phyloP scores from a whole-genome alignment of 2,888 invertebrate genomes.

The Notodonta ziczac region DNA sequence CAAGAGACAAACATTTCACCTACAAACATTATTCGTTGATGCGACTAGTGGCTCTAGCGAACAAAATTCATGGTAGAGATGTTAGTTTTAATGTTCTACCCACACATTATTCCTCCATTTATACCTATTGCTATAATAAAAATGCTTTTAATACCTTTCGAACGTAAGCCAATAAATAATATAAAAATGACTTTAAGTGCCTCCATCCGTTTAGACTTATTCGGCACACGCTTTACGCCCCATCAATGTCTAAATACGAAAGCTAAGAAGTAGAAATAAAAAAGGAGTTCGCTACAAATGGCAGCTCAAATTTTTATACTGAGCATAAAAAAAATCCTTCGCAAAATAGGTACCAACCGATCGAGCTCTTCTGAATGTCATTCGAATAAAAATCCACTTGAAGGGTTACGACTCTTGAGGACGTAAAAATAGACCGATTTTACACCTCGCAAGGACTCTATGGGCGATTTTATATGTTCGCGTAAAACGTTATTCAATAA shows the following conservation, averaged over 20 bases:
- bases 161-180: constrained; percentile 46
- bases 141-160: constrained; percentile 37
- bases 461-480: constrained; percentile 68
- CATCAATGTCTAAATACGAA: constrained; percentile 50
- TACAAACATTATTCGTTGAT: too few relatives aligned
- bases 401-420: constrained; percentile 65
- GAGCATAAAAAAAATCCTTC: constrained; percentile 47
- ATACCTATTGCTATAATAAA: constrained; percentile 32
- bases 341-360: constrained; percentile 29
- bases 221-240: constrained; percentile 41
- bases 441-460: constrained; percentile 70
- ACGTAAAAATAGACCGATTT: constrained; percentile 79
- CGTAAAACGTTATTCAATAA: constrained; percentile 75
- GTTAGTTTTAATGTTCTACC: background rate
- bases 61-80: too few relatives aligned
- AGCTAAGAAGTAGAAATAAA: constrained; percentile 50
- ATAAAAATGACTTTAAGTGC: constrained; percentile 47
- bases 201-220: constrained; percentile 38
- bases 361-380: constrained; percentile 66
- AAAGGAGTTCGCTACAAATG: constrained; percentile 50
- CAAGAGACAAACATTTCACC: too few relatives aligned
- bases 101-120: constrained; percentile 20
- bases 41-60: too few relatives aligned
- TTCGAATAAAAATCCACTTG: constrained; percentile 73
- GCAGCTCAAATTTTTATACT: constrained; percentile 47